phyloP scores from a whole-genome alignment of 2,797 vertebrate genomes.

The Acanthurus tractus region DNA sequence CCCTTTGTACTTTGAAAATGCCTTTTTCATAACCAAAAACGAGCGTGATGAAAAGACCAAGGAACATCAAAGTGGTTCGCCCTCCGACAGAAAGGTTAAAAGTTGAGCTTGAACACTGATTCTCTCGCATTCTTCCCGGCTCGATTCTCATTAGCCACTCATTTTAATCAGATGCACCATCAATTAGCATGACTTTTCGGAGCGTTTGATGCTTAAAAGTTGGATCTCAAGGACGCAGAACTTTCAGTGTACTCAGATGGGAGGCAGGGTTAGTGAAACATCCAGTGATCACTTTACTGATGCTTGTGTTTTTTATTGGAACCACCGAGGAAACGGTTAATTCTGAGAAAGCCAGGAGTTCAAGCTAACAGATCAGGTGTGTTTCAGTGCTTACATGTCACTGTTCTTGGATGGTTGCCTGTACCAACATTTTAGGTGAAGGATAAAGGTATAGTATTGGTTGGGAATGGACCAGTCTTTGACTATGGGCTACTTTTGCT shows the following conservation, averaged over 20 bases:
- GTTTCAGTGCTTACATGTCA: conserved; percentile 31
- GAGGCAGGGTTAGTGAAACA: conserved; percentile 42
- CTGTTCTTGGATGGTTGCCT: conserved; percentile 28
- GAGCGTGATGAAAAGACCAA: conserved; percentile 94
- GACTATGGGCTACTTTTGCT: background rate
- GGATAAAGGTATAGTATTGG: background rate
- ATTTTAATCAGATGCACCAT: conserved; percentile 96
- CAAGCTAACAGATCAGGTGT: conserved; percentile 46
- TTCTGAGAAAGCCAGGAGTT: conserved; percentile 63
- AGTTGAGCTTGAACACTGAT: conserved; percentile 93
- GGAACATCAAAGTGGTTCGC: conserved; percentile 95
- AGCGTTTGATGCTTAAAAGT: conserved; percentile 88
- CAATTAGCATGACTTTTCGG: conserved; percentile 91
- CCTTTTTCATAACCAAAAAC: conserved; percentile 87
- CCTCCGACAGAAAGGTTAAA: conserved; percentile 94
- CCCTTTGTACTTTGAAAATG: conserved; percentile 89
- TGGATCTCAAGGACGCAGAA: conserved; percentile 90
- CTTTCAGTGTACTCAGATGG: conserved; percentile 66
- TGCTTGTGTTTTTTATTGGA: conserved; percentile 67
- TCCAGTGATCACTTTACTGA: conserved; percentile 38
- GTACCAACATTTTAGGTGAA: background rate
- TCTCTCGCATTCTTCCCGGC: conserved; percentile 90
- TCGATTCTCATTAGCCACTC: conserved; percentile 95
- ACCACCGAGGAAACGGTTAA: conserved; percentile 80
- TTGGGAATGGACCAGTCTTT: background rate